Base-by-base conservation (phyloP, 2,113 vertebrate genomes). In the Polyodon spathula region DNA sequence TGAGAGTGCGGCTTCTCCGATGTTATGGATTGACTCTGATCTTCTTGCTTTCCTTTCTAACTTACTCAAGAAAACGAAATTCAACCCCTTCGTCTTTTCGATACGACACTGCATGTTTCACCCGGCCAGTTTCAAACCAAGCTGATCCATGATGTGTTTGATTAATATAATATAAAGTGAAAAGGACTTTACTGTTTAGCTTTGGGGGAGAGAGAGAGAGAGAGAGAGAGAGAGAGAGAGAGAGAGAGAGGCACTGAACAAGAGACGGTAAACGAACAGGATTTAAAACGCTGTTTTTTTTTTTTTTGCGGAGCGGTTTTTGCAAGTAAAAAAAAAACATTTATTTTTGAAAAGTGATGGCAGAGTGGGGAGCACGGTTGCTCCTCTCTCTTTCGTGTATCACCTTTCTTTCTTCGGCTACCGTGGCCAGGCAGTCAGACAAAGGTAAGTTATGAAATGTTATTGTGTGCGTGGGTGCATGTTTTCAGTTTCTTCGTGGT, bases 401-500 rank as follows among this genome's bases (percentile, higher is more conserved):
- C 83, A 82, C 75, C 80, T 83, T 76, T 68, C 73, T 82, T 64
- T 65, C 5, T 75, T 62, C 81, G 61, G 71, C 66, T 70, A 63
- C 71, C 63, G 73, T 71, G 38, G 79, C 81, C 9, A 83, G 71
- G 68, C 82, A 82, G 78, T 79, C 76, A 72, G 81, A 84, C 67
- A 88, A 83, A 87, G 86, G 86, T 89, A 81, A 81, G 69, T 48
- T 44, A n/a, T n/a, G n/a, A n/a, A n/a, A n/a, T n/a, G n/a, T n/a
- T n/a, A n/a, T n/a, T n/a, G n/a, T n/a, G n/a, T n/a, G n/a, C n/a
- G n/a, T n/a, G n/a, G n/a, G n/a, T n/a, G n/a, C n/a, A n/a, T n/a
- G n/a, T n/a, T n/a, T n/a, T n/a, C n/a, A n/a, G n/a, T n/a, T n/a
- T n/a, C n/a, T n/a, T n/a, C n/a, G n/a, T n/a, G n/a, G n/a, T n/a